Conservation (phyloP, 2,888 invertebrate species). For the Calameuta filiformis region DNA sequence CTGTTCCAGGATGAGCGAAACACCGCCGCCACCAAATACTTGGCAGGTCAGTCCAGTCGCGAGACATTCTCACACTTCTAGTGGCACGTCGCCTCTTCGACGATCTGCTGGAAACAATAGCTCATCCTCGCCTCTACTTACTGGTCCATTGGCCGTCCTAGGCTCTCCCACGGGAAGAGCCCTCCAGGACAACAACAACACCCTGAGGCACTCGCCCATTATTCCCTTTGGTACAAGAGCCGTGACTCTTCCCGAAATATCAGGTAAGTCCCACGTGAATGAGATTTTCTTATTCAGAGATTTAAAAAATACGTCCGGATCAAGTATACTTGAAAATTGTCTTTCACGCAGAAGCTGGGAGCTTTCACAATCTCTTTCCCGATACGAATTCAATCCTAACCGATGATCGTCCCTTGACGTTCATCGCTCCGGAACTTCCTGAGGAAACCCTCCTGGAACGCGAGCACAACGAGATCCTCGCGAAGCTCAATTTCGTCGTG, state of each 20-base stretch:
- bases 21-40: constrained; percentile 81
- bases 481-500: constrained; percentile 96
- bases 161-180: constrained; percentile 76
- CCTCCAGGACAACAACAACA: constrained; percentile 72
- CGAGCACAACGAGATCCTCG: constrained; percentile 96
- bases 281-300: background rate
- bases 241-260: constrained; percentile 76
- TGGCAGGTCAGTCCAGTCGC: constrained; percentile 87
- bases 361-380: constrained; percentile 67
- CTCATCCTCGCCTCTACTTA: constrained; percentile 70
- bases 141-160: constrained; percentile 73
- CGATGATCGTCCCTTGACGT: constrained; percentile 72
- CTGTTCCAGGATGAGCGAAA: constrained; percentile 70
- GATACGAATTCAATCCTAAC: constrained; percentile 57
- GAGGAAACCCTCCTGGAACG: constrained; percentile 96
- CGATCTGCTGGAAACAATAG: constrained; percentile 68
- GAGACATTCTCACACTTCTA: constrained; percentile 66
- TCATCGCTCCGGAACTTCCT: constrained; percentile 91
- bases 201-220: constrained; percentile 70
- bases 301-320: no score
- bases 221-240: constrained; percentile 76
- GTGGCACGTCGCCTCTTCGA: constrained; percentile 75
- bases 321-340: background rate
- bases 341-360: constrained; percentile 65
- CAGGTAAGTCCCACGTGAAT: constrained; percentile 41